phyloP scores from a whole-genome alignment of 2,113 vertebrate species.

The Syngnathus scovelli region DNA sequence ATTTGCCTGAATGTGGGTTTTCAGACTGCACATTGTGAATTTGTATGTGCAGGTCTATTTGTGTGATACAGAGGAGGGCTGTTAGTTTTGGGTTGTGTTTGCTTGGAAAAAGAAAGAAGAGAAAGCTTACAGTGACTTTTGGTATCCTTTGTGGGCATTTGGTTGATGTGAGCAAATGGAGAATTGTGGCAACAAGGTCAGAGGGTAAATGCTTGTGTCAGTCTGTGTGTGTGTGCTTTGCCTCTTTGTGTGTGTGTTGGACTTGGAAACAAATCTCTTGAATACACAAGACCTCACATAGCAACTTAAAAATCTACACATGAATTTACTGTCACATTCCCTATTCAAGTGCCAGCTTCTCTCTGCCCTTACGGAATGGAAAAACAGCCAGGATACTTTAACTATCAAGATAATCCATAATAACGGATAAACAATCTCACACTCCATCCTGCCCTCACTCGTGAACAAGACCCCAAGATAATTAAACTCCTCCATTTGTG shows the following conservation, averaged over 20 bases:
- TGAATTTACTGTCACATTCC: slow-evolving; percentile 11
- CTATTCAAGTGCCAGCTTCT: slow-evolving; percentile 7
- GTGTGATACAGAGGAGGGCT: not conserved
- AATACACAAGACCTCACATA: slow-evolving; percentile 22
- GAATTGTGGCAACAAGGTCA: slow-evolving; percentile 35
- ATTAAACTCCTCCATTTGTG: no score
- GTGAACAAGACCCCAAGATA: no score
- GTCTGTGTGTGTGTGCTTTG: slow-evolving; percentile 13
- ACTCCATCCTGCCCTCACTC: no score
- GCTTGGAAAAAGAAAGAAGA: not conserved
- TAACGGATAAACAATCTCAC: not conserved
- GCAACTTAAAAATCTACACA: slow-evolving; percentile 1
- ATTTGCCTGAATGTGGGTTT: not conserved
- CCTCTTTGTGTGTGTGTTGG: slow-evolving; percentile 17
- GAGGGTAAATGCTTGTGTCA: slow-evolving; percentile 16
- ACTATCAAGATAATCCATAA: not conserved
- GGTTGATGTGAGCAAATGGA: slow-evolving; percentile 25
- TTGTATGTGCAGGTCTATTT: slow-evolving; percentile 5
- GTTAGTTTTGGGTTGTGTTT: not conserved
- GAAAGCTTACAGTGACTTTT: slow-evolving; percentile 3
- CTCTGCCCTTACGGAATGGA: not conserved
- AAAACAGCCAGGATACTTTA: not conserved
- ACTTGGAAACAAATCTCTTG: slow-evolving; percentile 11
- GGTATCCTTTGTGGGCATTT: slow-evolving; percentile 15
- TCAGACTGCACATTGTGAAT: slow-evolving; percentile 5